Percentiles rank a stretch among this genome's conserved stretches.
These are phyloP conservation scores for Lepus townsendii DNA, from an alignment of 2,797 vertebrate species.

Conservation along the genomic window DNA sequence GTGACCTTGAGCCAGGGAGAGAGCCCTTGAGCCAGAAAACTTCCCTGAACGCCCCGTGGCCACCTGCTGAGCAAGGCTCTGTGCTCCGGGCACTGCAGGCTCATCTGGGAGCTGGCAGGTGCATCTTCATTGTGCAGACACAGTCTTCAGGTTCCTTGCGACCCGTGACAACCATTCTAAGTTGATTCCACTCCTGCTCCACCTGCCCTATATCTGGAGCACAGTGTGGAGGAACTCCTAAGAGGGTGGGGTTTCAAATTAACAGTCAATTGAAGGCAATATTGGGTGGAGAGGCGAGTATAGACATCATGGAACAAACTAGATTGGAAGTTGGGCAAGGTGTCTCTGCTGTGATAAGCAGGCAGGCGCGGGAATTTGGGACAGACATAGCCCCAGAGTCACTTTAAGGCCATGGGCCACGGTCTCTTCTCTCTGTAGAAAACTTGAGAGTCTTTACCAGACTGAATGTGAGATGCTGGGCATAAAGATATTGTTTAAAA, in stretches of 20 bases:
- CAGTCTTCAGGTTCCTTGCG: background rate
- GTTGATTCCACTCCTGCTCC: background rate
- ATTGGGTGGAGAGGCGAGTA: conserved; percentile 58
- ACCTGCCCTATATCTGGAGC: background rate
- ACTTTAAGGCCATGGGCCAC: conserved; percentile 4
- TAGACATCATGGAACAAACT: conserved; percentile 42
- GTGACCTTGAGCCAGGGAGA: background rate
- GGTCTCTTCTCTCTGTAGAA: conserved; percentile 10
- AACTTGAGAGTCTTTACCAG: conserved; percentile 16
- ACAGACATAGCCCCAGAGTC: conserved; percentile 51
- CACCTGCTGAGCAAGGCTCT: background rate
- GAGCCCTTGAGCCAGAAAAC: background rate
- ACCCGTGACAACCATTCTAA: background rate
- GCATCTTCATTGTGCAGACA: background rate
- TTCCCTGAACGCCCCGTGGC: background rate
- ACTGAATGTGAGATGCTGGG: conserved; percentile 17
- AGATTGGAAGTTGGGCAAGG: conserved; percentile 79
- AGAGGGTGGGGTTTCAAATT: conserved; percentile 57
- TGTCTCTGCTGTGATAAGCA: conserved; percentile 80
- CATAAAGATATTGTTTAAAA: conserved; percentile 54
- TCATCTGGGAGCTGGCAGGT: background rate
- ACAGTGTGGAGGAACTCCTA: background rate
- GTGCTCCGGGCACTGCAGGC: background rate
- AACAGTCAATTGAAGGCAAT: conserved; percentile 26
- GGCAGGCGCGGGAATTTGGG: conserved; percentile 55